Evolutionary conservation across 2,888 invertebrate genomes (phyloP).

Genomic region (Hyles lineata): DNA sequence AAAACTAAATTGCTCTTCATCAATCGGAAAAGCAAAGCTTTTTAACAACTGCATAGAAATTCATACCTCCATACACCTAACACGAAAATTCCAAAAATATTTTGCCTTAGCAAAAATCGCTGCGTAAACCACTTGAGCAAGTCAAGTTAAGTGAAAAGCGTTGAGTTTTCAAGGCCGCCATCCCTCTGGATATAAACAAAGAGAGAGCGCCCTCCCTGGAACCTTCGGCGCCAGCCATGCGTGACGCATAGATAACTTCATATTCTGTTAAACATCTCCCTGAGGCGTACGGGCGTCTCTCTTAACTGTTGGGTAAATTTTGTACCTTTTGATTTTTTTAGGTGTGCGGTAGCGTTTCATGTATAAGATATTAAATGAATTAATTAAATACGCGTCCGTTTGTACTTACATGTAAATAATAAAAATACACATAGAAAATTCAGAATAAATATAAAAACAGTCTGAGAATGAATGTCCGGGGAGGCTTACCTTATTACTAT

Average conservation of each 20-base stretch:
- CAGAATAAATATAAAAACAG: too few species aligned
- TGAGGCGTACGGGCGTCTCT: too few species aligned
- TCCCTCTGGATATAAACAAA: not conserved
- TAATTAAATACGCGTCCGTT: too few species aligned
- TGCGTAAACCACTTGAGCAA: not conserved
- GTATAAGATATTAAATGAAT: too few species aligned
- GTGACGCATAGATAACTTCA: slow-evolving; percentile 5
- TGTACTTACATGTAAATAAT: too few species aligned
- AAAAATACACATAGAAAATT: too few species aligned
- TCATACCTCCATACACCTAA: not conserved
- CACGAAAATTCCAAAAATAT: not conserved
- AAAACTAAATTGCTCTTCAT: too few species aligned
- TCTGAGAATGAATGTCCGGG: too few species aligned
- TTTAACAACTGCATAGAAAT: too few species aligned
- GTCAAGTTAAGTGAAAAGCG: not conserved
- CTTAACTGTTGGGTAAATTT: not conserved
- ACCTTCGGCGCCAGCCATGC: slow-evolving; percentile 5
- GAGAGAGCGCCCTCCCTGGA: not conserved
- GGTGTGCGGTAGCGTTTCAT: not conserved
- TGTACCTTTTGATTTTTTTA: not conserved
- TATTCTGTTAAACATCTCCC: slow-evolving; percentile 23
- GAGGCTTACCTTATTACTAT: too few species aligned
- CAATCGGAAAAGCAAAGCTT: too few species aligned
- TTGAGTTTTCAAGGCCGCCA: slow-evolving; percentile 19
- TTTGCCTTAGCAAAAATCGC: not conserved